These are phyloP conservation scores for Nebria brevicollis DNA, from an alignment of 2,888 invertebrate genomes.

Conservation along the genomic window DNA sequence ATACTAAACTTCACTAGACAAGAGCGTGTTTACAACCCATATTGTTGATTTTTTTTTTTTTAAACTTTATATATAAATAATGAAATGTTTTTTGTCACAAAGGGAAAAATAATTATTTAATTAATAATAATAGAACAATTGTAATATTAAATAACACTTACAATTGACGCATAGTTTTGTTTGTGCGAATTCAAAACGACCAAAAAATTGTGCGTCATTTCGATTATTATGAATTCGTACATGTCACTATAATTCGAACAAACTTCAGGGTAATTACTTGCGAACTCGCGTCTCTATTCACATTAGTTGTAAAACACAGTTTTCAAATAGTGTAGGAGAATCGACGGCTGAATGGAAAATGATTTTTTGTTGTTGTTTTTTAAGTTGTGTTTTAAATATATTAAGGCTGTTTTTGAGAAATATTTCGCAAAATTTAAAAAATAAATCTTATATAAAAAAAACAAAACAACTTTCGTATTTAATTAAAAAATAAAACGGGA, in stretches of 20 bases:
- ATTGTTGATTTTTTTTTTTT: background rate
- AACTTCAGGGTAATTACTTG: background rate
- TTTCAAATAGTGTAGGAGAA: background rate
- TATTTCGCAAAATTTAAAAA: background rate
- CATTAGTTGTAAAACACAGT: background rate
- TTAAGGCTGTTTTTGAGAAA: background rate
- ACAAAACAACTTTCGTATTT: too few species aligned
- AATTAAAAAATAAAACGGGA: background rate
- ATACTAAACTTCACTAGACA: slow-evolving; percentile 10
- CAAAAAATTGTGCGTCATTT: slow-evolving; percentile 3
- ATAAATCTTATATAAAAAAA: too few species aligned
- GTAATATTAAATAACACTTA: slow-evolving; percentile 15
- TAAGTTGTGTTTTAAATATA: background rate
- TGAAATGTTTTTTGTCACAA: slow-evolving; percentile 6
- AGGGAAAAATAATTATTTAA: background rate
- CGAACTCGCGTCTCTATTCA: background rate
- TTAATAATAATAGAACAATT: slow-evolving; percentile 14
- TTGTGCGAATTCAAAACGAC: background rate
- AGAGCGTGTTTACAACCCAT: slow-evolving; percentile 21
- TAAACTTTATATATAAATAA: slow-evolving; percentile 2
- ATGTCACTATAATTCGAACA: slow-evolving; percentile 2
- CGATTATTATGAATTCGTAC: background rate
- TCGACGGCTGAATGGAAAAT: background rate
- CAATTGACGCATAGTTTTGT: slow-evolving; percentile 8
- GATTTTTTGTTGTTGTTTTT: background rate